phyloP scores from a whole-genome alignment of 2,888 invertebrate genomes.

The Caprella mutica region DNA sequence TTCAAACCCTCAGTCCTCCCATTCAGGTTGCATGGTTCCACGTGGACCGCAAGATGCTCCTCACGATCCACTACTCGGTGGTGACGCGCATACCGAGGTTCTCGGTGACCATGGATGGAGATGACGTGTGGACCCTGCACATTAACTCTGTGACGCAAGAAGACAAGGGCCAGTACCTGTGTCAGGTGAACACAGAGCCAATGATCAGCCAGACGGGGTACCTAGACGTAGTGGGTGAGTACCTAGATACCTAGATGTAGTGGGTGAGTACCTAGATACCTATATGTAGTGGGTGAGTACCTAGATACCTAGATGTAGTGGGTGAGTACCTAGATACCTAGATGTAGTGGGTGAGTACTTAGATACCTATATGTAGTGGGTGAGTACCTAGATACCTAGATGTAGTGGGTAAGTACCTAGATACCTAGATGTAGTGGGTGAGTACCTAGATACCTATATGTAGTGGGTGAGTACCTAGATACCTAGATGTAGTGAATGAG shows the following conservation, averaged over 20 bases:
- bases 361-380: too few species aligned
- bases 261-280: too few species aligned
- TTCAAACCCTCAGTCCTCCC: background rate
- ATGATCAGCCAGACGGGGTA: conserved; percentile 93
- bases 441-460: too few species aligned
- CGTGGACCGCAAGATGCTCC: conserved; percentile 84
- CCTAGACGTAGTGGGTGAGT: conserved; percentile 81
- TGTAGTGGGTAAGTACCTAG: too few species aligned
- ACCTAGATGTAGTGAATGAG: too few species aligned
- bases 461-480: too few species aligned
- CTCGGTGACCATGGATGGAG: conserved; percentile 70
- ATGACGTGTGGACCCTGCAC: conserved; percentile 80
- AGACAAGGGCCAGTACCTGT: conserved; percentile 54
- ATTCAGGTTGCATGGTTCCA: conserved; percentile 86
- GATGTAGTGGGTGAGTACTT: too few species aligned
- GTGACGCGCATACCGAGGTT: conserved; percentile 69
- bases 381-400: too few species aligned
- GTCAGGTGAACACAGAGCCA: conserved; percentile 62
- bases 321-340: too few species aligned
- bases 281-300: too few species aligned
- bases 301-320: too few species aligned
- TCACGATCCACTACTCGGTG: conserved; percentile 82
- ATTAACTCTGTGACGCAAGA: conserved; percentile 83
- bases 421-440: too few species aligned
- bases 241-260: background rate